Percentiles rank a stretch among this genome's conserved stretches.
These are phyloP conservation scores for Xyliphius kryptos DNA, from an alignment of 2,113 vertebrate genomes.

Conservation along the genomic window DNA sequence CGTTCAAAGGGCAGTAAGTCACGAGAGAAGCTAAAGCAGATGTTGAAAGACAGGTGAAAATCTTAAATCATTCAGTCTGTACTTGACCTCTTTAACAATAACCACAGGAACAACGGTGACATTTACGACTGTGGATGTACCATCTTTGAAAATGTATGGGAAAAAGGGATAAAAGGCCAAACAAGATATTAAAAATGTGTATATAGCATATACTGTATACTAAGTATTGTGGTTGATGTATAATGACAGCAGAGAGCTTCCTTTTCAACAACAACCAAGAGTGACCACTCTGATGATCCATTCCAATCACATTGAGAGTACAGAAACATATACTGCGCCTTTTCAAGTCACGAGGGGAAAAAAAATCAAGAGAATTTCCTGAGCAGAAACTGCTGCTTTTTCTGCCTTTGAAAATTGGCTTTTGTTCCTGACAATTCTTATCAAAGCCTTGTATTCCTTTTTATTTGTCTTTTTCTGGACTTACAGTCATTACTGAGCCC, in stretches of 20 bases:
- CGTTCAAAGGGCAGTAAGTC: constrained; percentile 60
- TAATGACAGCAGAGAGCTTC: constrained; percentile 60
- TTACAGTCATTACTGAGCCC: constrained; percentile 77
- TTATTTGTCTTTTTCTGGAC: constrained; percentile 80
- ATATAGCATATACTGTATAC: constrained; percentile 47
- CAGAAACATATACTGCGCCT: constrained; percentile 70
- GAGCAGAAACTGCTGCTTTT: constrained; percentile 71
- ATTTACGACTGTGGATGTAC: background rate
- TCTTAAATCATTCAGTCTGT: constrained; percentile 7
- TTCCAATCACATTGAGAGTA: constrained; percentile 67
- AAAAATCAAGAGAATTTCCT: constrained; percentile 61
- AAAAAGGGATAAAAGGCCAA: constrained; percentile 10
- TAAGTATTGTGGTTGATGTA: no score
- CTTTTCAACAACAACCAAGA: constrained; percentile 63
- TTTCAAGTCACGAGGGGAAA: constrained; percentile 67
- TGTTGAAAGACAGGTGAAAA: constrained; percentile 35
- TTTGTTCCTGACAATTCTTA: constrained; percentile 80
- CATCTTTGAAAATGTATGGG: constrained; percentile 2
- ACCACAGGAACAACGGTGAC: background rate
- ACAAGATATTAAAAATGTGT: background rate
- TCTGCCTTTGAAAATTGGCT: constrained; percentile 76
- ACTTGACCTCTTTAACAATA: no score
- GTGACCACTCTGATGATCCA: constrained; percentile 69
- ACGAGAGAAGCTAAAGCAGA: constrained; percentile 52
- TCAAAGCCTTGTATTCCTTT: constrained; percentile 81